These are phyloP conservation scores for Syngnathus acus DNA, from an alignment of 2,797 vertebrate species.

Conservation along the genomic window DNA sequence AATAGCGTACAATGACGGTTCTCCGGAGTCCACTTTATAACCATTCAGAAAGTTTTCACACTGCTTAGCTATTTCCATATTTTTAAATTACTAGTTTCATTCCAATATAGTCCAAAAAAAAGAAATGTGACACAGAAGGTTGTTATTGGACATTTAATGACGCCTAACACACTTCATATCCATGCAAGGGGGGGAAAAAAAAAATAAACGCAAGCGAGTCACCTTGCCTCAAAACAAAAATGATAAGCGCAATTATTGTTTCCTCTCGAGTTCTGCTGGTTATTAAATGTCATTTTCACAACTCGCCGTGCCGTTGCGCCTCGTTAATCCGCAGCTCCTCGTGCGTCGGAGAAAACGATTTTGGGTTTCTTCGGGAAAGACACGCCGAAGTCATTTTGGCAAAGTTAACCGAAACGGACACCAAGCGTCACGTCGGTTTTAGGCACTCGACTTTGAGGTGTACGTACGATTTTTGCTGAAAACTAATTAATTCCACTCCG, in stretches of 20 bases:
- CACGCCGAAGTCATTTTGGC: not conserved
- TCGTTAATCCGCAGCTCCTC: not conserved
- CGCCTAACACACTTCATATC: not conserved
- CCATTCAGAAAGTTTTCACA: not conserved
- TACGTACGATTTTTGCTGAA: too few species aligned
- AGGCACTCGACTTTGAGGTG: not conserved
- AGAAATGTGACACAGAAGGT: not conserved
- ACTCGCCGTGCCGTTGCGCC: not conserved
- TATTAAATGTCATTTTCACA: not conserved
- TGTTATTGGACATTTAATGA: not conserved
- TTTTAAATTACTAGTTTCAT: too few species aligned
- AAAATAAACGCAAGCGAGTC: not conserved
- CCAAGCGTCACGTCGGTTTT: not conserved
- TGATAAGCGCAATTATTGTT: not conserved
- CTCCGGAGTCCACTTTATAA: not conserved
- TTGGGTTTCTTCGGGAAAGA: not conserved
- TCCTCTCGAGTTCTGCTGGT: not conserved
- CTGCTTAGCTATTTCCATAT: too few species aligned
- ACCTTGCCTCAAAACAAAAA: not conserved
- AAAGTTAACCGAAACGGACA: not conserved
- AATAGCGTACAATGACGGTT: not conserved
- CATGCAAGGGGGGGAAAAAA: not conserved
- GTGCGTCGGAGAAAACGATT: not conserved
- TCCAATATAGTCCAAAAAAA: not conserved
- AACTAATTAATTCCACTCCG: too few species aligned